Base-by-base conservation (phyloP, 2,113 vertebrate species). In the Nannospalax galili region DNA sequence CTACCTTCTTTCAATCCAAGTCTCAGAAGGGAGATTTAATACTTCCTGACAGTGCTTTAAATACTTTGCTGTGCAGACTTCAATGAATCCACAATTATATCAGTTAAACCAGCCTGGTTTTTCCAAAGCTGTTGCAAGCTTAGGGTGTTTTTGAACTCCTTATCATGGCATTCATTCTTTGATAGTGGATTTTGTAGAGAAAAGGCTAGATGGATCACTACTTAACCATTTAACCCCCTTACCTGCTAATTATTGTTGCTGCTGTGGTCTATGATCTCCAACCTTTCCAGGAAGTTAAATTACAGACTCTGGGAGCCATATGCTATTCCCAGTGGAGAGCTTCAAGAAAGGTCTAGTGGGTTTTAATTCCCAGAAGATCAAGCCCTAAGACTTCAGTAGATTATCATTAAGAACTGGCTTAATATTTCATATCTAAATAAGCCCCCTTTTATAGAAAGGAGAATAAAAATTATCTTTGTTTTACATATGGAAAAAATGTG, bases 11-110 rank as follows among this genome's bases (percentile, higher is more conserved):
- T 92, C 84, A 88, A 85, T 96, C 93, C n/a, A 88, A 42, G 42
- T 84, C 94, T 97, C 95, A 93, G 95, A 94, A 96, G 90, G 78
- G 81, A 96, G 88, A 95, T 97, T 95, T 96, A 97, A 94, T 96
- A 96, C 94, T 95, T 97, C 93, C 92, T 96, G 96, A 96, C 95
- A 97, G 93, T 92, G 81, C 90, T 97, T 97, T 97, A 97, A 98
- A 97, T 97, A 96, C 92, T 97, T 96, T 95, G 95, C 96, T 96
- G 92, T 93, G 95, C 93, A 94, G 95, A 96, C 92, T 92, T 97
- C 97, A 97, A n/a, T 97, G 96, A 97, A 96, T 97, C 64, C 95
- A 93, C 96, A 94, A 98, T 97, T 97, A 92, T 84, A 94, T 96
- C 94, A 96, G 95, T 96, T 97, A 95, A 97, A 94, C 80, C 90